Evolutionary conservation across 2,113 vertebrate genomes (phyloP), one percentile per base, ranked within the genome.

Genomic region (Pleuronectes platessa): DNA sequence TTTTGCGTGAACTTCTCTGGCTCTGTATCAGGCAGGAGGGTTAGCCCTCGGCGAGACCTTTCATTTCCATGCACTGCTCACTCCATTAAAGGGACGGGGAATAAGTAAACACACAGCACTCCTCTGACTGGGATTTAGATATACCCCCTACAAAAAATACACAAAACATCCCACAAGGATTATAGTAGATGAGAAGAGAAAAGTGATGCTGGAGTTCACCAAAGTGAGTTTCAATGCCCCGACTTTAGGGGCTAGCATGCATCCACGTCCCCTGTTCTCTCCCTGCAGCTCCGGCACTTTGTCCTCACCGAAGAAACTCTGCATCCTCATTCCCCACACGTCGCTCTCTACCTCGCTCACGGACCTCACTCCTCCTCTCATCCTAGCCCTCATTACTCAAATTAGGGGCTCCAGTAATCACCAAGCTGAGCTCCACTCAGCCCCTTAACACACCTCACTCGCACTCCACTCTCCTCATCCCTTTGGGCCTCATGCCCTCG

Each of bases 21-120:
- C 74, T 88, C 68, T 65, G 71, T 68, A 58, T 91, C 80, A 84
- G 60, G 56, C 68, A 84, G 71, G 73, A 79, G 66, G 83, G 82
- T 72, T 88, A 73, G 91, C 92, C 90, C 74, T 82, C 26, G 83
- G 94, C 86, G 49, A 91, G 82, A 93, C 89, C 92, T 92, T 92
- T 93, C 90, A 93, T 94, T 93, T 95, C 74, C 83, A 89, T 86
- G 71, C 66, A 11, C 88, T 92, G 86, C 90, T 90, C 87, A 92
- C 92, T 91, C 70, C 68, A 75, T 90, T 92, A 92, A 93, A 72
- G 93, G 90, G 88, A 92, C 42, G 84, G 84, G 88, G 90, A 89
- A 91, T 90, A 89, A 90, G 89, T 92, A 92, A 94, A 95, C 84
- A 93, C 89, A 85, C 76, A 61, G 85, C 83, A 78, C 85, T 86